phyloP scores from a whole-genome alignment of 1,140 invertebrate species.

The Polypedilum vanderplanki region DNA sequence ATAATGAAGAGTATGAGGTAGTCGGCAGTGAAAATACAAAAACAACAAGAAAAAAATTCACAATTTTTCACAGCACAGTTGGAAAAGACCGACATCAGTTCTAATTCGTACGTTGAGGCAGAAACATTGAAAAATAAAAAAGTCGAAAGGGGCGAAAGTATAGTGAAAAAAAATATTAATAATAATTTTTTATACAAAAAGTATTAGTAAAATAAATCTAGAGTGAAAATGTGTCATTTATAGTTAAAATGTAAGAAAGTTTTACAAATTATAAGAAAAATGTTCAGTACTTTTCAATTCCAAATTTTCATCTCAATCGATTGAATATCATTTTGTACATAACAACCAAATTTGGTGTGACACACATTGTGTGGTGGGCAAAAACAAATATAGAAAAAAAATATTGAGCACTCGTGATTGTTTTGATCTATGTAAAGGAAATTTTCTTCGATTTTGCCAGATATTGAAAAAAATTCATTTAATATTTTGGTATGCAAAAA shows the following conservation, averaged over 20 bases:
- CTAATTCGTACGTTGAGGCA: conserved; percentile 21
- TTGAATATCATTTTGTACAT: not conserved
- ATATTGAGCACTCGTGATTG: not conserved
- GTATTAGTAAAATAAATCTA: not conserved
- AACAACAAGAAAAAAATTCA: not conserved
- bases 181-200: not conserved
- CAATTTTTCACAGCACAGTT: not conserved
- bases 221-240: not conserved
- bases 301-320: not conserved
- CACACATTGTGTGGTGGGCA: not conserved
- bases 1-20: not conserved
- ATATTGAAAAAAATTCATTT: no score
- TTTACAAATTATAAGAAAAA: not conserved
- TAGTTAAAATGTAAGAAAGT: conserved; percentile 1
- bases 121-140: not conserved
- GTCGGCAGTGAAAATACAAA: not conserved
- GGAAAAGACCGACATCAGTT: conserved; percentile 19
- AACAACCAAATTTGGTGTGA: not conserved
- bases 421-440: not conserved
- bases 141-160: not conserved
- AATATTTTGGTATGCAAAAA: conserved; percentile 5
- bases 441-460: not conserved
- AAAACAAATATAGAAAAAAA: not conserved
- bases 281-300: not conserved
- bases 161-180: not conserved